These are phyloP conservation scores for Urocyon cinereoargenteus DNA, from an alignment of 2,797 vertebrate species.

Conservation along the genomic window DNA sequence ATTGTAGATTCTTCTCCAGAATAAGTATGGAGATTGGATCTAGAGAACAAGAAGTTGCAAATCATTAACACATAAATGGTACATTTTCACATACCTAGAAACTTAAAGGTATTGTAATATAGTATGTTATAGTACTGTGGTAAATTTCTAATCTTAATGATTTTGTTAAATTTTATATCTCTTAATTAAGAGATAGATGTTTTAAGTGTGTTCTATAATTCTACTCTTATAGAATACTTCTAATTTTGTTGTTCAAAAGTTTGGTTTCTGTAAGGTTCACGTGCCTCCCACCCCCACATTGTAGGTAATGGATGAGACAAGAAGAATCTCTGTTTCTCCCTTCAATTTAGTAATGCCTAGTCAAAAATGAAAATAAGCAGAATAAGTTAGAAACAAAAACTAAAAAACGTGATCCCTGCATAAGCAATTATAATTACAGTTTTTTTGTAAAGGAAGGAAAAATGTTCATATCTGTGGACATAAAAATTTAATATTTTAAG, in stretches of 20 bases:
- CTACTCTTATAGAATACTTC: neutral
- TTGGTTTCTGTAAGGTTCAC: neutral
- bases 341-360: neutral
- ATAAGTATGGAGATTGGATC: neutral
- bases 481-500: neutral
- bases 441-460: neutral
- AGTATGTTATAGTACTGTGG: neutral
- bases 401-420: neutral
- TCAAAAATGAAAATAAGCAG: slow-evolving; percentile 27
- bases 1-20: neutral
- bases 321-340: neutral
- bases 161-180: neutral
- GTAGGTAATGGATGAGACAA: neutral
- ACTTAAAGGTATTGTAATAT: neutral
- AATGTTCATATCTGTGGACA: neutral
- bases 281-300: neutral
- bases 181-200: neutral
- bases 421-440: neutral
- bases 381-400: neutral
- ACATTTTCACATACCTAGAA: neutral
- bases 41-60: neutral
- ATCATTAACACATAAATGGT: neutral
- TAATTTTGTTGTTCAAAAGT: neutral
- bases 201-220: neutral
- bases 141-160: neutral